phyloP scores from a whole-genome alignment of 2,113 vertebrate species.

The cat (Felis catus) region F.catus_Fca126_mat1.0 CM031417.1:90573001-90573500 shows the following conservation, averaged over 20 bases:
- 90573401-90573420: too few relatives aligned
- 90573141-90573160: neutral
- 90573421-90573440: too few relatives aligned
- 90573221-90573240: neutral
- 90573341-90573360: neutral
- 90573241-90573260: neutral
- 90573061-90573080: neutral
- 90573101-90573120: conserved; percentile 51
- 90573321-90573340: neutral
- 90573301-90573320: neutral
- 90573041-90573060: neutral
- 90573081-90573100: conserved; percentile 3
- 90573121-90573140: neutral
- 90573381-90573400: too few relatives aligned
- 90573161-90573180: neutral
- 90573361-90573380: neutral
- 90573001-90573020: conserved; percentile 45
- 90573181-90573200: neutral
- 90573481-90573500: too few relatives aligned
- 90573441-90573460: too few relatives aligned
- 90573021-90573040: conserved; percentile 58
- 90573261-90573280: neutral
- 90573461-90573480: too few relatives aligned
- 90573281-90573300: neutral
- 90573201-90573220: neutral